Conservation (phyloP, 2,888 invertebrate species). For the Tenthredo amoena region DNA sequence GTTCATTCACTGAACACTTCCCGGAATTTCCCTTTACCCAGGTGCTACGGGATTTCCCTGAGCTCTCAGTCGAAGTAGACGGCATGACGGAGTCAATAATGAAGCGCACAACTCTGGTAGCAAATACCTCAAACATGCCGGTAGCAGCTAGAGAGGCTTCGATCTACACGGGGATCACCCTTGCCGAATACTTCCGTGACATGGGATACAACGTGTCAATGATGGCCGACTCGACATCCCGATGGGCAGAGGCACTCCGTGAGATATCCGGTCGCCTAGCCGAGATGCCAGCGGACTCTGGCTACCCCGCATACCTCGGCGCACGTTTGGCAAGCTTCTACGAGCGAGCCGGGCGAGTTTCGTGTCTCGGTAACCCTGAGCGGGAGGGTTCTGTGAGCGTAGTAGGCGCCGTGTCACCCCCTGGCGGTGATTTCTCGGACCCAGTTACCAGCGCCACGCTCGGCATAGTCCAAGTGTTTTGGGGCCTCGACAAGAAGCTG, state of each 20-base stretch:
- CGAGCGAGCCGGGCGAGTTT: slow-evolving; percentile 97
- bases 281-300: slow-evolving; percentile 99
- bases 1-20: neutral
- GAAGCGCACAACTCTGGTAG: slow-evolving; percentile 86
- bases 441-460: slow-evolving; percentile 99
- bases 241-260: slow-evolving; percentile 88
- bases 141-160: slow-evolving; percentile 99
- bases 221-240: slow-evolving; percentile 90
- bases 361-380: slow-evolving; percentile 96
- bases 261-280: slow-evolving; percentile 98
- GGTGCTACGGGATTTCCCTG: slow-evolving; percentile 82
- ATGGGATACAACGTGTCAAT: slow-evolving; percentile 99
- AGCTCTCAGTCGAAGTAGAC: slow-evolving; percentile 84
- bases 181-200: slow-evolving; percentile 98
- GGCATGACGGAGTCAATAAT: slow-evolving; percentile 85
- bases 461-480: slow-evolving; percentile 95
- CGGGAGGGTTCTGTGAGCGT: slow-evolving; percentile 98
- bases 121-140: slow-evolving; percentile 92
- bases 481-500: slow-evolving; percentile 98
- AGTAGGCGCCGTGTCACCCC: slow-evolving; percentile 99
- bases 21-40: slow-evolving; percentile 55
- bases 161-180: slow-evolving; percentile 98
- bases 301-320: slow-evolving; percentile 98
- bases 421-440: slow-evolving; percentile 99
- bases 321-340: slow-evolving; percentile 98